Conservation (phyloP, 1,140 invertebrate genomes). For the Drosophila ohnishii region DNA sequence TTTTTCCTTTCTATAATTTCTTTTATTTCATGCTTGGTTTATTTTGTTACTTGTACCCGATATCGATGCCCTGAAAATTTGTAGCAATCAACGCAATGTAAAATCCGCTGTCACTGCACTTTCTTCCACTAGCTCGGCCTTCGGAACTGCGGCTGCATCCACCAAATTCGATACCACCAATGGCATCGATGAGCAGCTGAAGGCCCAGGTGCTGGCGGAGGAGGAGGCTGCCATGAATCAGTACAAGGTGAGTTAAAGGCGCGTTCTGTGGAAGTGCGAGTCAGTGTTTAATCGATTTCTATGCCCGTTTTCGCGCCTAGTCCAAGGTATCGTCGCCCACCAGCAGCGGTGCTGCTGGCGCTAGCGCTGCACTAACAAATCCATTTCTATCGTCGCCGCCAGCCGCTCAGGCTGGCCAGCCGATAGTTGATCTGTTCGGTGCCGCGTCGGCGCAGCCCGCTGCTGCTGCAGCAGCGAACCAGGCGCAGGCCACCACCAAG, state of each 20-base stretch:
- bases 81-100: slow-evolving; percentile 91
- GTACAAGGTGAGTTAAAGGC: slow-evolving; percentile 90
- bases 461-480: slow-evolving; percentile 71
- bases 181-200: slow-evolving; percentile 93
- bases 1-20: slow-evolving; percentile 14
- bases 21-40: slow-evolving; percentile 29
- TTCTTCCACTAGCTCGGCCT: slow-evolving; percentile 93
- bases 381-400: slow-evolving; percentile 90
- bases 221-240: slow-evolving; percentile 97
- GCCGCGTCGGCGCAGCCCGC: slow-evolving; percentile 84
- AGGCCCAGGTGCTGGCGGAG: slow-evolving; percentile 94
- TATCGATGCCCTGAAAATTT: slow-evolving; percentile 22
- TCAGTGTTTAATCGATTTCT: slow-evolving; percentile 34
- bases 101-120: slow-evolving; percentile 95
- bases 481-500: slow-evolving; percentile 84
- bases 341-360: slow-evolving; percentile 83
- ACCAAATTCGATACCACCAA: slow-evolving; percentile 89
- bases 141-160: slow-evolving; percentile 91
- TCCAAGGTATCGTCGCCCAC: slow-evolving; percentile 91
- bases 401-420: slow-evolving; percentile 85
- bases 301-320: slow-evolving; percentile 83
- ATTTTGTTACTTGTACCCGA: slow-evolving; percentile 25
- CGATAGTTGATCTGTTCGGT: slow-evolving; percentile 91
- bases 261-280: neutral
- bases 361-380: slow-evolving; percentile 88